Evolutionary conservation across 2,888 invertebrate genomes (phyloP), one percentile per base, ranked within the genome.

Genomic region (Megaustenia siamemsis): DNA sequence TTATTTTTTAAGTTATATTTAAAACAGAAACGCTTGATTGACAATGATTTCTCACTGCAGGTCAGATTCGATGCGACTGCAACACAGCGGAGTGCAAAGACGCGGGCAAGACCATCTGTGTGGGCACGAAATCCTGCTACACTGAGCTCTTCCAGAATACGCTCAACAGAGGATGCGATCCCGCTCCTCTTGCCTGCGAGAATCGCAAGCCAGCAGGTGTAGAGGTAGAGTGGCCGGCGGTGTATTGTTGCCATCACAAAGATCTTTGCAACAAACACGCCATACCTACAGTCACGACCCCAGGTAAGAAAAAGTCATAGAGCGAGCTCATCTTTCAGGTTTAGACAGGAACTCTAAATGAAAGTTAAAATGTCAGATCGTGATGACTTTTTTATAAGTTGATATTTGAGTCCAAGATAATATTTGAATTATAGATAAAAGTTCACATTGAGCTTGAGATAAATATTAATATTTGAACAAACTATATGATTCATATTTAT

Each of bases 121-220:
- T 89, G 69, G 94, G 94, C 43, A 88, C 89, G 1, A 90, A 91
- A 82, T 91, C 92, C 85, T 94, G 94, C 87, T 94, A 94, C 91
- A 93, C 93, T 10, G 94, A 94, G 89, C 93, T 91, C 83, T 90
- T 93, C 86, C 91, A 93, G 28, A 86, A 86, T 43, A 89, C 83
- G 28, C 87, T 94, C 49, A 91, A 93, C 28, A 88, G 93, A 35
- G 94, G 94, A 5, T 94, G 94, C 84, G 88, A 91, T 69, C 90
- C 90, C 49, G 93, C 93, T 12, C 93, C 94, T 0, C 87, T 94
- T 73, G 89, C 94, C 6, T 94, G 94, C 87, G 94, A 94, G 88
- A 94, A 94, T 90, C 90, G 93, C 68, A 90, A 91, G 12, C 94
- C 94, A 0, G 86, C 90, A 12, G 90, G 91, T 56, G 85, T 90